Base-by-base conservation (phyloP, 2,113 vertebrate genomes). In the Planiliza haematocheilus region DNA sequence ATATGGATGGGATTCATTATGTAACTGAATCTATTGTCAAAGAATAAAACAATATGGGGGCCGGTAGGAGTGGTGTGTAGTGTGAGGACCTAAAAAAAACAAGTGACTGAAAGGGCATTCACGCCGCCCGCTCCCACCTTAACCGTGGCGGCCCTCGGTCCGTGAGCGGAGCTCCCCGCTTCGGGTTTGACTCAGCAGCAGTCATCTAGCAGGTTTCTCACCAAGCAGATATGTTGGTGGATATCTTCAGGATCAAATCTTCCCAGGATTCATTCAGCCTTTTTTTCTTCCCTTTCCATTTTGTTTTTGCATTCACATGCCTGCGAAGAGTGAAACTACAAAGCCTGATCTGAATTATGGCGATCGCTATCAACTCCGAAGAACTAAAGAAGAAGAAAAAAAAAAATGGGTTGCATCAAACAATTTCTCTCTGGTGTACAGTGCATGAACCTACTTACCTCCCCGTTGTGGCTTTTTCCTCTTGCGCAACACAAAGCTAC, bases 21-120 rank as follows among this genome's bases (percentile, higher is more conserved):
- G 92, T 89, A 93, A 92, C 89, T 72, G 73, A 89, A 90, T 91
- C 89, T 91, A 89, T 91, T 94, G 91, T 93, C 84, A 79, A 56
- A 79, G 58, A 84, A 76, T 80, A 74, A 86, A 91, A 90, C 83
- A 90, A 91, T 89, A 79, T 70, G 79, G 73, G n/a, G 82, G 77
- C 75, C 83, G 74, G 70, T 24, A 74, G 76, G 53, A 79, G 79
- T 79, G 74, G 74, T 74, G 82, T 68, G 77, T 49, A 74, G 58
- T 70, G 69, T 51, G 46, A 77, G n/a, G 74, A 74, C 57, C 53
- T 63, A 50, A 50, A 71, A 66, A 83, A 73, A 60, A n/a, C 48
- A 39, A 74, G 34, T 52, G 55, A 67, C 17, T 69, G 4, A 76
- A 57, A 17, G 56, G 60, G 18, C 48, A 77, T 78, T 55, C 66